Percentiles rank a stretch among this genome's conserved stretches.
Evolutionary conservation across 1,140 invertebrate species (phyloP).

Genomic region (Drosophila jambulina): DNA sequence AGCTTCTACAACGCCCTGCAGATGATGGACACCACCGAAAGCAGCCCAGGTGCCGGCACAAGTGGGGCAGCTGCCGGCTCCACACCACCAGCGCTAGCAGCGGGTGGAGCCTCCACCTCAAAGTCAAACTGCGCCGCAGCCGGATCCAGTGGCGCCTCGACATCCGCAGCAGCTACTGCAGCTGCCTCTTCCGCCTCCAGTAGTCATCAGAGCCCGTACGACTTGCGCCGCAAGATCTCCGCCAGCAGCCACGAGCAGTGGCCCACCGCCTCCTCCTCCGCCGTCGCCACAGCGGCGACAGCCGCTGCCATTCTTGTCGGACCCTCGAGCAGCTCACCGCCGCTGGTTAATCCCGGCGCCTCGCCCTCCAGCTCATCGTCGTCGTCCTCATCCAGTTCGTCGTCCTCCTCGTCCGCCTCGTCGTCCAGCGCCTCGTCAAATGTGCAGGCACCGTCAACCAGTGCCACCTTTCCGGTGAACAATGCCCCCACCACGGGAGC

Average conservation of each 20-base stretch:
- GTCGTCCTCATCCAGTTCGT: conserved; percentile 63
- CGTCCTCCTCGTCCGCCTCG: conserved; percentile 62
- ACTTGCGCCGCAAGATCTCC: conserved; percentile 92
- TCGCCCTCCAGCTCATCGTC: conserved; percentile 70
- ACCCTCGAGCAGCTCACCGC: conserved; percentile 71
- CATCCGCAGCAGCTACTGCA: conserved; percentile 31
- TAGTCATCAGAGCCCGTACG: conserved; percentile 93
- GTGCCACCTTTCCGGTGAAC: conserved; percentile 80
- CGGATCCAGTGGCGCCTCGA: conserved; percentile 29
- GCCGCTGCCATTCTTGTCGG: conserved; percentile 62
- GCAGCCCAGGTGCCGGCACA: conserved; percentile 28
- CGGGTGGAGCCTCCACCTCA: conserved; percentile 41
- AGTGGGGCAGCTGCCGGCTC: conserved; percentile 29
- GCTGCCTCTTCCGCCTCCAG: conserved; percentile 85
- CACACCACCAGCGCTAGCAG: conserved; percentile 33
- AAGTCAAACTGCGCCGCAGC: conserved; percentile 50
- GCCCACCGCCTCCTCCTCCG: conserved; percentile 70
- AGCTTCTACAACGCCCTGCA: conserved; percentile 65
- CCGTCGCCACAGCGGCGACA: conserved; percentile 36
- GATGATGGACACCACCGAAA: conserved; percentile 72
- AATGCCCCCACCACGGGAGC: conserved; percentile 79
- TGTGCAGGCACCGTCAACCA: conserved; percentile 81
- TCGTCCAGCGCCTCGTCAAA: conserved; percentile 80
- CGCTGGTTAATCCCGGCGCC: conserved; percentile 66
- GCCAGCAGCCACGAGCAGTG: conserved; percentile 88